Evolutionary conservation across 1,140 invertebrate species (phyloP), one percentile per base, ranked within the genome.

Genomic region (Panulirus ornatus): DNA sequence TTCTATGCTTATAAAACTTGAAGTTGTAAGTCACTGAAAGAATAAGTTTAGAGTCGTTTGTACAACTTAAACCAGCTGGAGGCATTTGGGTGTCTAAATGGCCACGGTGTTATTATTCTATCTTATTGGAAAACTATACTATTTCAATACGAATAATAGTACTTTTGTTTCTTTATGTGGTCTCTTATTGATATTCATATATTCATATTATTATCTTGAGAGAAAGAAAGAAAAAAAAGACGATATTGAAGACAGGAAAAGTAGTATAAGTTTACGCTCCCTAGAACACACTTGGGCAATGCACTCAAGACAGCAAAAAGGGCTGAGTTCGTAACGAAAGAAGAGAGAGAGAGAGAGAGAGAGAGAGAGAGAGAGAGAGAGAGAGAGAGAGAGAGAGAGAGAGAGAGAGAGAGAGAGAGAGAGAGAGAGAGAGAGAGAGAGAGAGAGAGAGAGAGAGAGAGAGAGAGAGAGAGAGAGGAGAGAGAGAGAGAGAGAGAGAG

Each of bases 161-260:
- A n/a, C n/a, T n/a, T n/a, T n/a, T n/a, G n/a, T n/a, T n/a, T n/a
- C 97, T 97, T 94, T 99, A 99, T 0, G 97, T 95, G 94, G 98
- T 99, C 86, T 96, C 96, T 94, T 99, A n/a, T n/a, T n/a, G n/a
- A n/a, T n/a, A n/a, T n/a, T n/a, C n/a, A n/a, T n/a, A n/a, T n/a
- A n/a, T n/a, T n/a, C n/a, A n/a, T n/a, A n/a, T n/a, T n/a, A n/a
- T n/a, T n/a, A n/a, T n/a, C n/a, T n/a, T n/a, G n/a, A n/a, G n/a
- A n/a, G n/a, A n/a, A n/a, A n/a, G n/a, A n/a, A n/a, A n/a, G n/a
- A n/a, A n/a, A n/a, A n/a, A n/a, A n/a, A n/a, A n/a, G n/a, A n/a
- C n/a, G n/a, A n/a, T n/a, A n/a, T n/a, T n/a, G n/a, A n/a, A n/a
- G n/a, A n/a, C n/a, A n/a, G n/a, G 9, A 58, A 58, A 9, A 58